A percentile compares a stretch with the other conserved stretches of the same genome.
Conservation (phyloP, 2,113 vertebrate species). For the Agelaius phoeniceus region DNA sequence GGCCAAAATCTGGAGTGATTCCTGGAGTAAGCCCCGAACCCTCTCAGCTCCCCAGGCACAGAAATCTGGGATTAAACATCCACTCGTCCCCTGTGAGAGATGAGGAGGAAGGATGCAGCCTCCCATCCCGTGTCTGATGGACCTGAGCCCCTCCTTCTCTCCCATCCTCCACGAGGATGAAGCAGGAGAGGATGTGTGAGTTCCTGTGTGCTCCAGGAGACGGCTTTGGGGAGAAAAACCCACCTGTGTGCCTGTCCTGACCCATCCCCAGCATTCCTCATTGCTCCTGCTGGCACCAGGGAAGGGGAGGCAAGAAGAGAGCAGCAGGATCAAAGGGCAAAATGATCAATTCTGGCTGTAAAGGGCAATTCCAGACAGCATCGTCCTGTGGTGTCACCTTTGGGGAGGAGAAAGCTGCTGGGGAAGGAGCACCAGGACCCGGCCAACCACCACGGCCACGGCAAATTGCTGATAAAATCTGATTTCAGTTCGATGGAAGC, state of each 20-base stretch:
- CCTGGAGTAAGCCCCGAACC: not conserved
- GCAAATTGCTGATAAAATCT: not conserved
- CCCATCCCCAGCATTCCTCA: fast-evolving
- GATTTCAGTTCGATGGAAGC: not conserved
- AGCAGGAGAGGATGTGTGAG: not conserved
- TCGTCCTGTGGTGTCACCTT: fast-evolving
- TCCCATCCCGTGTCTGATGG: fast-evolving
- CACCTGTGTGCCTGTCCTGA: fast-evolving
- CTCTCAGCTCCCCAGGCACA: not conserved
- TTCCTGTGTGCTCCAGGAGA: fast-evolving
- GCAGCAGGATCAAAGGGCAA: not conserved
- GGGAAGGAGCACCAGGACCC: not conserved
- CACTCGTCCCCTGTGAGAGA: fast-evolving
- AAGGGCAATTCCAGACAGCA: not conserved
- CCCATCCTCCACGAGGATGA: not conserved
- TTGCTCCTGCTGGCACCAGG: not conserved
- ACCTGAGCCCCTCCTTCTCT: not conserved
- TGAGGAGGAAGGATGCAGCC: not conserved
- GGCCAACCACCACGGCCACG: not conserved
- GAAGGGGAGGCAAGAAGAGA: not conserved
- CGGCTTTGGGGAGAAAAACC: not conserved
- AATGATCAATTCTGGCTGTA: not conserved
- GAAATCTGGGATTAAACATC: not conserved
- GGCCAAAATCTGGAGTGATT: not conserved
- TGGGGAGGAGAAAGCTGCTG: fast-evolving